These are phyloP conservation scores for Clarias platycephalus DNA, from an alignment of 2,797 vertebrate genomes.

Conservation along the genomic window DNA sequence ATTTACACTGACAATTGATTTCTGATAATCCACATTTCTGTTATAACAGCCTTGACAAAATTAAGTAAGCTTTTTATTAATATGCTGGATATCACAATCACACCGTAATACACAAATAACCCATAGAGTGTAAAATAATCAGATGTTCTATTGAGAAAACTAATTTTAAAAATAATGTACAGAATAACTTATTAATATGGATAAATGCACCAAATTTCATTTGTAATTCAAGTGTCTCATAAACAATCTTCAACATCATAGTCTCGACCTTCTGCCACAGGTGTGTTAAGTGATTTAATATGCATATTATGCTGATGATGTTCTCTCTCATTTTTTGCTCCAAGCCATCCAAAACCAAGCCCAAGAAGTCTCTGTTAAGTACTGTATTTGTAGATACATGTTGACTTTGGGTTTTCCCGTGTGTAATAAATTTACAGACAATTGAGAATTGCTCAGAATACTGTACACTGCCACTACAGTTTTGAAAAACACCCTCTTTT, in stretches of 20 bases:
- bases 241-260: not conserved
- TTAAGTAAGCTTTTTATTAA: not conserved
- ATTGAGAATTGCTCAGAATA: not conserved
- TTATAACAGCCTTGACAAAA: not conserved
- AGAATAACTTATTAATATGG: not conserved
- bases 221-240: not conserved
- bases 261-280: not conserved
- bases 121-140: not conserved
- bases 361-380: not conserved
- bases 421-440: not conserved
- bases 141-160: not conserved
- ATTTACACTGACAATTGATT: not conserved
- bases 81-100: not conserved
- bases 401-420: too few species aligned
- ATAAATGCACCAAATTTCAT: not conserved
- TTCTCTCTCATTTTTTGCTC: not conserved
- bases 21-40: not conserved
- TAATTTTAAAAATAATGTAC: not conserved
- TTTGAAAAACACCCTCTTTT: not conserved
- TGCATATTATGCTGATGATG: not conserved
- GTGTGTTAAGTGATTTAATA: not conserved
- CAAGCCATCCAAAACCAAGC: not conserved
- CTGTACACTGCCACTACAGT: not conserved
- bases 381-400: not conserved
- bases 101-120: not conserved